Evolutionary conservation across 2,113 vertebrate genomes (phyloP).

Genomic region (Lucifuga dentata): DNA sequence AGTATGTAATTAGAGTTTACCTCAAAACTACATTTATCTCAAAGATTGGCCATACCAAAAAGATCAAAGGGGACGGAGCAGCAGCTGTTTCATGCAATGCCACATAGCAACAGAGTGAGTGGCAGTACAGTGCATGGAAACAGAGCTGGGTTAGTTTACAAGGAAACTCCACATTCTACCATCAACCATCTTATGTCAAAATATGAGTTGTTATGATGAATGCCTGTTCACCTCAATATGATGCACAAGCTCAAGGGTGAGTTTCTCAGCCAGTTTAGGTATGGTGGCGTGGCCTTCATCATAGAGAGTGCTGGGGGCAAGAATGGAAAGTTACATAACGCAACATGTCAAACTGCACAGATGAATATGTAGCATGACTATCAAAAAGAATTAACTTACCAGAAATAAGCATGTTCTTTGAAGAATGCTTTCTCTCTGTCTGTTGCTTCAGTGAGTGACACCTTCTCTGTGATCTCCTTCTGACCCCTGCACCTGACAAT

Average conservation of each 20-base stretch:
- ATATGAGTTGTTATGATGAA: too few relatives aligned
- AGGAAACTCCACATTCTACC: too few relatives aligned
- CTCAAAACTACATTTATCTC: too few relatives aligned
- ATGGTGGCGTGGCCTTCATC: slow-evolving; percentile 75
- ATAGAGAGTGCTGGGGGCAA: slow-evolving; percentile 69
- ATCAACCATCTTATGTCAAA: too few relatives aligned
- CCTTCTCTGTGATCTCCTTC: slow-evolving; percentile 79
- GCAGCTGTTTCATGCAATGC: too few relatives aligned
- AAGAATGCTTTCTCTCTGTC: slow-evolving; percentile 87
- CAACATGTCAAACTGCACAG: neutral
- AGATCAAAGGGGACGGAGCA: too few relatives aligned
- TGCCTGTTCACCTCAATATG: too few relatives aligned
- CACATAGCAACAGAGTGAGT: too few relatives aligned
- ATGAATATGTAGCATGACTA: neutral
- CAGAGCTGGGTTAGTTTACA: too few relatives aligned
- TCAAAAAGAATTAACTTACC: slow-evolving; percentile 65
- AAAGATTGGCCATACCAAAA: too few relatives aligned
- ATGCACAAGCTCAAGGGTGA: slow-evolving; percentile 72
- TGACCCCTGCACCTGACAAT: slow-evolving; percentile 91
- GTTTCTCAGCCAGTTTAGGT: slow-evolving; percentile 81
- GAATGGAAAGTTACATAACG: neutral
- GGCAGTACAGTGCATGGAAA: too few relatives aligned
- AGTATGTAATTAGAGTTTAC: too few relatives aligned
- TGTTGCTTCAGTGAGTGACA: slow-evolving; percentile 83
- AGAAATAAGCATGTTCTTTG: slow-evolving; percentile 79